Conservation (phyloP, 2,113 vertebrate genomes). For the Antigone vipio region DNA sequence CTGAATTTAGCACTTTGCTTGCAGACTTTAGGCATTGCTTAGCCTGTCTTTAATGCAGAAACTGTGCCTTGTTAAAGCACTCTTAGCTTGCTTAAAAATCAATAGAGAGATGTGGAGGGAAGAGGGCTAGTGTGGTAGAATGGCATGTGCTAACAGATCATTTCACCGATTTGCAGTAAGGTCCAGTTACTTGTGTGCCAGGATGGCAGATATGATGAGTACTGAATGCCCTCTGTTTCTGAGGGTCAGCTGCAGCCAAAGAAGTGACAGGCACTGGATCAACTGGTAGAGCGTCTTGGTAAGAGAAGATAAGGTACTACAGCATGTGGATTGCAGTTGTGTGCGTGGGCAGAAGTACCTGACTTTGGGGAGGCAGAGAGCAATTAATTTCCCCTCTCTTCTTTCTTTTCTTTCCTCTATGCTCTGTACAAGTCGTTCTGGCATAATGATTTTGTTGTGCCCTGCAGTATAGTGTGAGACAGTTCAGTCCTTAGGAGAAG, state of each 20-base stretch:
- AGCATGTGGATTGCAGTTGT: too few species aligned
- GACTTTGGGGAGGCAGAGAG: neutral
- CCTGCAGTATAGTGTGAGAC: neutral
- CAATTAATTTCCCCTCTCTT: neutral
- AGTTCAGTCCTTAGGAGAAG: neutral
- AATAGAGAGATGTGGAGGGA: neutral
- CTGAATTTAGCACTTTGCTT: neutral
- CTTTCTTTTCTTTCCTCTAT: neutral
- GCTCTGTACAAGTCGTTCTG: neutral
- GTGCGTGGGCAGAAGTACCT: fast-evolving
- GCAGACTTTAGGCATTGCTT: neutral
- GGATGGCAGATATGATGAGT: fast-evolving
- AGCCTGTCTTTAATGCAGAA: neutral
- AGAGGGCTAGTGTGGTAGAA: neutral
- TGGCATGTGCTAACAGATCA: neutral
- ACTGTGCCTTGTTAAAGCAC: neutral
- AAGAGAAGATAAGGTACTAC: fast-evolving
- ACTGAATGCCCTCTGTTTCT: neutral
- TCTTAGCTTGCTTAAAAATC: neutral
- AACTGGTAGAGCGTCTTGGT: neutral
- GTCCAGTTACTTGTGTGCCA: neutral
- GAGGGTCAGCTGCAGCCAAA: neutral
- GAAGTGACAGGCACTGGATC: neutral
- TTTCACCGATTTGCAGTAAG: neutral
- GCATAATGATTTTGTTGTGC: neutral